These are phyloP conservation scores for Eupeodes luniger DNA, from an alignment of 2,888 invertebrate species.

Conservation along the genomic window DNA sequence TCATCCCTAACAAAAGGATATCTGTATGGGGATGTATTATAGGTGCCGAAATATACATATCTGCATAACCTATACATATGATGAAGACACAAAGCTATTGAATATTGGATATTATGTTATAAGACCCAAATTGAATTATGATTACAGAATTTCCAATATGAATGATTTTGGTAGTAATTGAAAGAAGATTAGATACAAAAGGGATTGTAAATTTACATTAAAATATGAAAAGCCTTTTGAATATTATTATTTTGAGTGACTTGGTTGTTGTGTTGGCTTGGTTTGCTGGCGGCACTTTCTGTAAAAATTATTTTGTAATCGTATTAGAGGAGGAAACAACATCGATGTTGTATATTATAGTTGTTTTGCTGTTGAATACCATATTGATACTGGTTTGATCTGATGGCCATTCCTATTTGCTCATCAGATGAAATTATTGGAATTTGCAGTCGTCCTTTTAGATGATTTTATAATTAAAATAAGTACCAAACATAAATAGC, in stretches of 20 bases:
- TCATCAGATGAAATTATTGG: no score
- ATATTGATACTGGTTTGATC: not conserved
- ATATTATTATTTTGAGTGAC: conserved; percentile 15
- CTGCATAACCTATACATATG: not conserved
- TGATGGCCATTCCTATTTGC: no score
- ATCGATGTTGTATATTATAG: no score
- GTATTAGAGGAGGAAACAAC: not conserved
- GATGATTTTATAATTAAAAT: no score
- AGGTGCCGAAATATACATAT: not conserved
- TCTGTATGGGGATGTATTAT: not conserved
- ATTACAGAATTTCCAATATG: conserved; percentile 63
- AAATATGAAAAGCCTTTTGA: conserved; percentile 42
- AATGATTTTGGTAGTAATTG: conserved; percentile 64
- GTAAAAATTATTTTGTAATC: conserved; percentile 7
- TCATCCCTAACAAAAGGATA: conserved; percentile 21
- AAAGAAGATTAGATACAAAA: conserved; percentile 64
- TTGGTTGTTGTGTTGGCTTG: not conserved
- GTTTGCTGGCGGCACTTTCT: conserved; percentile 20
- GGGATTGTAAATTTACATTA: conserved; percentile 58
- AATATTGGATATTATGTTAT: conserved; percentile 53
- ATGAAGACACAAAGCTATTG: conserved; percentile 11
- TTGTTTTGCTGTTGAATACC: not conserved
- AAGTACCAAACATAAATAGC: no score
- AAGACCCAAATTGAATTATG: conserved; percentile 63
- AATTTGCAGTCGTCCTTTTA: no score